Conservation (phyloP, 1,140 invertebrate species). For the Harpegnathos saltator region DNA sequence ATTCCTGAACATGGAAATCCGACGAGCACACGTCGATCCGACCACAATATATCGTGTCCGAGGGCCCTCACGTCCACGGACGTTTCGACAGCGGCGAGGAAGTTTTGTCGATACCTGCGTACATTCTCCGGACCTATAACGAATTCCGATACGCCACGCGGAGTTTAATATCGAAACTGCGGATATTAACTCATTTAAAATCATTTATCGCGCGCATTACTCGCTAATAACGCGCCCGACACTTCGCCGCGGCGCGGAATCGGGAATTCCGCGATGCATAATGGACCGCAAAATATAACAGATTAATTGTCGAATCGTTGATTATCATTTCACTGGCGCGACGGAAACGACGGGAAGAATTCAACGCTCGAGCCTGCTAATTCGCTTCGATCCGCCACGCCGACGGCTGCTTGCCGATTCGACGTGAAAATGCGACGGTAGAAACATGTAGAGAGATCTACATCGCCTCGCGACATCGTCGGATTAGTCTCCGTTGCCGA, state of each 20-base stretch:
- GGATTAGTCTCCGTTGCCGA: too few relatives aligned
- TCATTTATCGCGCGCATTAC: slow-evolving; percentile 52
- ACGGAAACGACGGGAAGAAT: slow-evolving; percentile 30
- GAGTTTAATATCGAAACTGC: slow-evolving; percentile 67
- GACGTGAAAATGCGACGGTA: not conserved
- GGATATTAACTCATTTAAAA: slow-evolving; percentile 70
- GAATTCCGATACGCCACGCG: slow-evolving; percentile 69
- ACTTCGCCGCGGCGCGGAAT: slow-evolving; percentile 12
- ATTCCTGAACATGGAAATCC: slow-evolving; percentile 73
- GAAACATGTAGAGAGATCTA: not conserved
- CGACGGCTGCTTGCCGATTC: too few relatives aligned
- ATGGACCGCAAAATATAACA: slow-evolving; percentile 57
- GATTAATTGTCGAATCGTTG: slow-evolving; percentile 38
- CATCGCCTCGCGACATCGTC: too few relatives aligned
- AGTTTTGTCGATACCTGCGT: slow-evolving; percentile 70
- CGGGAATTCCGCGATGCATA: slow-evolving; percentile 34
- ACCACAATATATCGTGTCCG: slow-evolving; percentile 63
- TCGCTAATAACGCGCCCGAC: slow-evolving; percentile 49
- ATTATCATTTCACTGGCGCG: slow-evolving; percentile 31
- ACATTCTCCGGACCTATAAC: slow-evolving; percentile 62
- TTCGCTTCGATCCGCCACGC: slow-evolving; percentile 11
- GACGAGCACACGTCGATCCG: slow-evolving; percentile 63
- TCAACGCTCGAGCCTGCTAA: slow-evolving; percentile 21
- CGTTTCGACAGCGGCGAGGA: slow-evolving; percentile 61
- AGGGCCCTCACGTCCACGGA: slow-evolving; percentile 19